Evolutionary conservation across 2,797 vertebrate species (phyloP).

Genomic region (Caiman crocodilus): DNA sequence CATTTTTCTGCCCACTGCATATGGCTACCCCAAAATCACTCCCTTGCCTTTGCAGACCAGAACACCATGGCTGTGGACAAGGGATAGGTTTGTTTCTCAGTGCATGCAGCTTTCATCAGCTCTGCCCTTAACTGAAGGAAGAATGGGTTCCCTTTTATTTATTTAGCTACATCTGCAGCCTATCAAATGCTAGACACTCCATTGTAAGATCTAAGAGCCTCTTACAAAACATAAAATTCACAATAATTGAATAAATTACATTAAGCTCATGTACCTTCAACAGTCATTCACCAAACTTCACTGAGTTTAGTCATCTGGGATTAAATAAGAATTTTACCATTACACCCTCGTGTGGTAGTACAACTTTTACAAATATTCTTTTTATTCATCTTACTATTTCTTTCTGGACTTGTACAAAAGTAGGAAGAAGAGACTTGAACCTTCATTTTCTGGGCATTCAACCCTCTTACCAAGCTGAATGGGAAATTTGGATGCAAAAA

Average conservation of each 20-base stretch:
- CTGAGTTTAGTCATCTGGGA: not conserved
- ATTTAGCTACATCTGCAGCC: not conserved
- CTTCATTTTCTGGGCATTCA: not conserved
- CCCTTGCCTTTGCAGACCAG: not conserved
- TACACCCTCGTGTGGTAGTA: not conserved
- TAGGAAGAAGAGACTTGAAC: not conserved
- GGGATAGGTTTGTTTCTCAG: not conserved
- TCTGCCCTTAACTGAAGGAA: not conserved
- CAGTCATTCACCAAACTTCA: not conserved
- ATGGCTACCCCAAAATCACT: slow-evolving; percentile 2
- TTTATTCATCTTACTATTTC: not conserved
- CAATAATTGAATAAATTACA: not conserved
- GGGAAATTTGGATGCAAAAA: not conserved
- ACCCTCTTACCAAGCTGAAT: not conserved
- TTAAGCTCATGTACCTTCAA: slow-evolving; percentile 1
- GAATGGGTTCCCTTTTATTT: not conserved
- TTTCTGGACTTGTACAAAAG: not conserved
- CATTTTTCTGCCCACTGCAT: not conserved
- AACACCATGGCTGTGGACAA: not conserved
- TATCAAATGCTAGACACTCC: not conserved
- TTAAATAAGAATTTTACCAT: not conserved
- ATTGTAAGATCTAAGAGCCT: not conserved
- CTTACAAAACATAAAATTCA: slow-evolving; percentile 20
- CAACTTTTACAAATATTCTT: not conserved
- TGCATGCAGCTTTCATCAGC: not conserved